phyloP scores from a whole-genome alignment of 2,888 invertebrate genomes.

The Halictus quadricinctus region DNA sequence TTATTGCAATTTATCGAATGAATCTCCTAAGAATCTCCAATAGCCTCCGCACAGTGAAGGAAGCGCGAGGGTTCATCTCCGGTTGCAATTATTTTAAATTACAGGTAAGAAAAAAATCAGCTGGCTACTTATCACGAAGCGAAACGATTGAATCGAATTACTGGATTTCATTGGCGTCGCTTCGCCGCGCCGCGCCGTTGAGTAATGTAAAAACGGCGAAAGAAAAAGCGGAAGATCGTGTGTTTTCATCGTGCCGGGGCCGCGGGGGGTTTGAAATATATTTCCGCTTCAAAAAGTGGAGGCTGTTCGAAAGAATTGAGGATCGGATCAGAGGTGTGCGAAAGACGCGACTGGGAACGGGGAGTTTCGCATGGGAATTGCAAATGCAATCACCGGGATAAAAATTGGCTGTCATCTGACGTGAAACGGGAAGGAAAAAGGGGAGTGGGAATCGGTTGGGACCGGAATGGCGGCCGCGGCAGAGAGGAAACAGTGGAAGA shows the following conservation, averaged over 20 bases:
- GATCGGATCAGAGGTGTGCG: conserved; percentile 54
- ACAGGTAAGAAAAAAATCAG: neutral
- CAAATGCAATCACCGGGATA: conserved; percentile 81
- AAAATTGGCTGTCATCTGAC: conserved; percentile 82
- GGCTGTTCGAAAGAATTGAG: conserved; percentile 42
- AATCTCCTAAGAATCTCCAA: neutral
- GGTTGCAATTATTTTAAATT: neutral
- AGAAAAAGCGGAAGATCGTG: neutral
- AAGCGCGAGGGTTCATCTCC: neutral
- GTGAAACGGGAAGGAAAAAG: conserved; percentile 68
- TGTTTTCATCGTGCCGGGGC: conserved; percentile 11
- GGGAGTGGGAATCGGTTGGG: conserved; percentile 8
- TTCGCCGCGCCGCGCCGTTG: neutral
- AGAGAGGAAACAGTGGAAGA: conserved; percentile 40
- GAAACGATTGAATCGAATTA: neutral
- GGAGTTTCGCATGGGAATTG: conserved; percentile 77
- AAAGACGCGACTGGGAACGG: conserved; percentile 55
- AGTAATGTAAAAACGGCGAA: neutral
- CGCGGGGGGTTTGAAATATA: neutral
- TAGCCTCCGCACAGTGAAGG: too few relatives aligned
- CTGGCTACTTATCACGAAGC: neutral
- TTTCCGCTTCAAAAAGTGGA: conserved; percentile 15
- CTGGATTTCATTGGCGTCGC: neutral
- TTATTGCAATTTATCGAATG: too few relatives aligned
- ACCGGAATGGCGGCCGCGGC: conserved; percentile 18